A percentile compares a stretch with the other conserved stretches of the same genome.
Evolutionary conservation across 2,888 invertebrate species (phyloP).

Genomic region (Branchipolynoe longqiensis): DNA sequence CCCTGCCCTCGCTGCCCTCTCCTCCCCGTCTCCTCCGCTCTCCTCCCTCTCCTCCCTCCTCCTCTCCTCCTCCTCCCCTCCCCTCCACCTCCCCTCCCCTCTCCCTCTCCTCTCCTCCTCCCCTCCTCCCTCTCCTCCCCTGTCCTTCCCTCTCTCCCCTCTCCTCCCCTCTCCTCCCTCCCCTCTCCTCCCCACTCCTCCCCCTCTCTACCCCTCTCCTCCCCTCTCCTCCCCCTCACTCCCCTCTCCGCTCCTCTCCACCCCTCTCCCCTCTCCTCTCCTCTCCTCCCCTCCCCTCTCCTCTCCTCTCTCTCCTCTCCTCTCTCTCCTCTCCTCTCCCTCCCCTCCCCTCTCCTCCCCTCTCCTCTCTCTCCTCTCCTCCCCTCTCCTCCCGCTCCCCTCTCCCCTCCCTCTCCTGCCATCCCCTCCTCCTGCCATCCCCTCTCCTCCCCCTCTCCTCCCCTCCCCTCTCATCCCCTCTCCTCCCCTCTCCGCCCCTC

Average conservation of each 20-base stretch:
- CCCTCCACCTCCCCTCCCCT: background rate
- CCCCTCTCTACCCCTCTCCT: slow-evolving; percentile 3
- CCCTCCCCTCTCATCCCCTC: background rate
- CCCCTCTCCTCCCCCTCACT: slow-evolving; percentile 4
- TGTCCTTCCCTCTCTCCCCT: background rate
- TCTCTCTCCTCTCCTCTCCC: too few species aligned
- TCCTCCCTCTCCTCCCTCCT: slow-evolving; percentile 8
- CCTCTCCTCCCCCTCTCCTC: background rate
- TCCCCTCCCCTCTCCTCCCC: background rate
- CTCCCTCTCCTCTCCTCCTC: background rate
- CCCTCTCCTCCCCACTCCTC: slow-evolving; percentile 4
- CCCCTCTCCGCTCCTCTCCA: background rate
- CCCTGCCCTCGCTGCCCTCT: too few species aligned
- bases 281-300: background rate
- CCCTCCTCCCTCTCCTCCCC: too few species aligned
- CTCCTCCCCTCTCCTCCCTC: background rate
- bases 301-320: background rate
- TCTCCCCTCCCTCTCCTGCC: background rate
- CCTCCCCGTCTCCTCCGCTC: background rate
- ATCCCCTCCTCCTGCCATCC: background rate
- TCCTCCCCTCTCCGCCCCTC: background rate
- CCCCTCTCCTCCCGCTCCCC: background rate
- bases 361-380: background rate
- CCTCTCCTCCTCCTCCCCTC: slow-evolving; percentile 1
- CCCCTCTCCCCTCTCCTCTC: slow-evolving; percentile 19